These are phyloP conservation scores for Raphicerus campestris DNA, from an alignment of 2,113 vertebrate genomes.

Conservation along the genomic window DNA sequence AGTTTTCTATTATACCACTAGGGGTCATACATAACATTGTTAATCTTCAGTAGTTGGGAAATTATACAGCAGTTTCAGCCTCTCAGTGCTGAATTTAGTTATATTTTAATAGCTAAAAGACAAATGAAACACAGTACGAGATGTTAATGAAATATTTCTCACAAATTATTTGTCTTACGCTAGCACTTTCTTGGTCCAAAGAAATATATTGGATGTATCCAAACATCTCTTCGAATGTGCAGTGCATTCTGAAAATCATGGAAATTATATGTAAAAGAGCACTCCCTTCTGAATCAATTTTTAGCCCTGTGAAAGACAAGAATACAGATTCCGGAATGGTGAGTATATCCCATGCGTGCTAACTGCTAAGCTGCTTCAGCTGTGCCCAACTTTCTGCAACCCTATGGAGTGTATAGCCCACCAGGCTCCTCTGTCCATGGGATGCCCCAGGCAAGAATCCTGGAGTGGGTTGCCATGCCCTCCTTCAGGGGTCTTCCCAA, in stretches of 20 bases:
- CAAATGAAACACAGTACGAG: constrained; percentile 43
- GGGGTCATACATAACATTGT: constrained; percentile 72
- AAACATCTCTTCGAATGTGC: constrained; percentile 69
- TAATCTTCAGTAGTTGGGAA: constrained; percentile 47
- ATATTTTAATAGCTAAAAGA: constrained; percentile 41
- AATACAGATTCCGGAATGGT: neutral
- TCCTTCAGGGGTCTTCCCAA: neutral
- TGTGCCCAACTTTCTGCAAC: neutral
- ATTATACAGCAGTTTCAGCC: neutral
- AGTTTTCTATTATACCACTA: constrained; percentile 72
- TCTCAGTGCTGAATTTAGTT: constrained; percentile 40
- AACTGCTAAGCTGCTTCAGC: neutral
- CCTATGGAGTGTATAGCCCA: neutral
- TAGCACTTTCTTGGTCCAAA: constrained; percentile 68
- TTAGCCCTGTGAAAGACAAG: neutral
- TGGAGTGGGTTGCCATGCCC: neutral
- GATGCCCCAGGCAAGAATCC: neutral
- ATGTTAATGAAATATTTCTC: neutral
- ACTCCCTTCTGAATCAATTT: constrained; percentile 16
- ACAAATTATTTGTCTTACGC: constrained; percentile 37
- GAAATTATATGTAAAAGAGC: constrained; percentile 69
- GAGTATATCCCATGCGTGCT: neutral
- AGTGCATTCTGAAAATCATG: constrained; percentile 72
- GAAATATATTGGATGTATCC: constrained; percentile 66
- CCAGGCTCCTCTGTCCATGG: neutral